These are phyloP conservation scores for Drosophila lacicola DNA, from an alignment of 2,888 invertebrate species.

Conservation along the genomic window DNA sequence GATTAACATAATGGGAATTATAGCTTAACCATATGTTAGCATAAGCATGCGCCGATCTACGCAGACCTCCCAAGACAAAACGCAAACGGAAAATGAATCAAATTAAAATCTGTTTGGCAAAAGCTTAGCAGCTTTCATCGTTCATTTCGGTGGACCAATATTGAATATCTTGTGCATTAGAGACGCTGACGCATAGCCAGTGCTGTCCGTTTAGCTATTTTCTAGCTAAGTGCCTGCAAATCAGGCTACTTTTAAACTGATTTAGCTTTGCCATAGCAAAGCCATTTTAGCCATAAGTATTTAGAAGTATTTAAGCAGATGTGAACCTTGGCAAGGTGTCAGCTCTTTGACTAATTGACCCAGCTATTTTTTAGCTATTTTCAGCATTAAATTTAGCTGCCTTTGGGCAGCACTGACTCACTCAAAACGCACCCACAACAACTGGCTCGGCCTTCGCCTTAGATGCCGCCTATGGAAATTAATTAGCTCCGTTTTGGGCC, in stretches of 20 bases:
- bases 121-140: constrained; percentile 26
- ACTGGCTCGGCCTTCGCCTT: constrained; percentile 8
- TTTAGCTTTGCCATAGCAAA: too few species aligned
- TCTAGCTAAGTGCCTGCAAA: too few species aligned
- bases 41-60: too few species aligned
- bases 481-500: constrained; percentile 51
- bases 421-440: constrained; percentile 19
- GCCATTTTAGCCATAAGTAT: too few species aligned
- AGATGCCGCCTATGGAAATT: constrained; percentile 36
- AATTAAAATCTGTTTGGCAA: neutral
- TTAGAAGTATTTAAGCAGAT: too few species aligned
- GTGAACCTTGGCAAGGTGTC: too few species aligned
- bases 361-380: neutral
- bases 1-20: constrained; percentile 38
- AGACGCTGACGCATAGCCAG: constrained; percentile 33
- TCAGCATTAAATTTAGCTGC: too few species aligned
- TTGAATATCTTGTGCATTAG: constrained; percentile 33
- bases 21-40: constrained; percentile 6
- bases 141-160: constrained; percentile 30
- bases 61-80: constrained; percentile 31
- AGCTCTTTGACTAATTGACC: neutral
- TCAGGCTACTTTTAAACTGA: too few species aligned
- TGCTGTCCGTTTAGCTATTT: too few species aligned
- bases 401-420: too few species aligned
- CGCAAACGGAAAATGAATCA: constrained; percentile 7